Evolutionary conservation across 1,140 invertebrate genomes (phyloP).

Genomic region (Ganaspis sp.): DNA sequence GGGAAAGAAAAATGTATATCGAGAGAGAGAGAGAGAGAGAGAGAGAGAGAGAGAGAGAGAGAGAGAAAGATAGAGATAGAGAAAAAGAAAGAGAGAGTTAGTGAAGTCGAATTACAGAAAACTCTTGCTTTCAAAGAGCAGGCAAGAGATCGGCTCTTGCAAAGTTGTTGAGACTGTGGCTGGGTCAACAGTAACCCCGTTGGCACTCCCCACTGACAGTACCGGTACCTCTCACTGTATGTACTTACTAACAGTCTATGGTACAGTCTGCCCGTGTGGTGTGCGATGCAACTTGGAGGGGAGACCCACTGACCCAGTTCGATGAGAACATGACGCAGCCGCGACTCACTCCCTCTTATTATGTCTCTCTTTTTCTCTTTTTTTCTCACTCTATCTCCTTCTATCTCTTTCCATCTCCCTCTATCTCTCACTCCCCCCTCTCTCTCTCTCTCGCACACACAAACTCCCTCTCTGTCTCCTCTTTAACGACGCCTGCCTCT

Average conservation of each 20-base stretch:
- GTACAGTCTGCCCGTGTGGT: slow-evolving; percentile 40
- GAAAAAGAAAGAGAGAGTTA: not conserved
- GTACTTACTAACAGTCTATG: slow-evolving; percentile 52
- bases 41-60: not conserved
- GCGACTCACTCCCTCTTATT: slow-evolving; percentile 64
- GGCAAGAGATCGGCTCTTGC: slow-evolving; percentile 47
- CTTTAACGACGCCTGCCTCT: not conserved
- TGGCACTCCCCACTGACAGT: slow-evolving; percentile 70
- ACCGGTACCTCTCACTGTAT: slow-evolving; percentile 53
- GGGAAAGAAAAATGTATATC: too few species aligned
- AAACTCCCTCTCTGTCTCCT: slow-evolving; percentile 47
- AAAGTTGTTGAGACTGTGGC: slow-evolving; percentile 58
- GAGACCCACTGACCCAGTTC: slow-evolving; percentile 76
- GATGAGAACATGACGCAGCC: slow-evolving; percentile 76
- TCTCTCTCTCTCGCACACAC: slow-evolving; percentile 51
- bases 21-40: not conserved
- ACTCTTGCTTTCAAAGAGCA: slow-evolving; percentile 71
- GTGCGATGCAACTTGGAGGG: slow-evolving; percentile 56
- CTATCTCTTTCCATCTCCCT: slow-evolving; percentile 20
- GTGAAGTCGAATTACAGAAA: slow-evolving; percentile 37
- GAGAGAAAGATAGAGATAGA: not conserved
- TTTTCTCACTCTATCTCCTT: not conserved
- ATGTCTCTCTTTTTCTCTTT: slow-evolving; percentile 35
- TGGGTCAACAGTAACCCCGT: slow-evolving; percentile 75
- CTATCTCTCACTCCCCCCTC: slow-evolving; percentile 22